A percentile compares a stretch with the other conserved stretches of the same genome.
These are phyloP conservation scores for Galaxea fascicularis DNA, from an alignment of 92 coral and sea anemone genomes.

Conservation along the genomic window DNA sequence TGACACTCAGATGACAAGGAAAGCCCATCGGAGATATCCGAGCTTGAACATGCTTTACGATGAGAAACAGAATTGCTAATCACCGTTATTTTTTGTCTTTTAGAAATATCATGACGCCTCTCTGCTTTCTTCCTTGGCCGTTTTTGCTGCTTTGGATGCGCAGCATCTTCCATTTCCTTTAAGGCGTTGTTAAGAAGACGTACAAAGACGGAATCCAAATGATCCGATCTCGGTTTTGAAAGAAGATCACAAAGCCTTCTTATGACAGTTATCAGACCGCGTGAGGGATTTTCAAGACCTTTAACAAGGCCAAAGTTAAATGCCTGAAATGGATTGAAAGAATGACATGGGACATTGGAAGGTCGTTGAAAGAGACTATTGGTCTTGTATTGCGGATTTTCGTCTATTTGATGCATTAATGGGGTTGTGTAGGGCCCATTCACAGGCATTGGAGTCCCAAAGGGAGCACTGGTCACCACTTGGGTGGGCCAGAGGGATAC, in stretches of 20 bases:
- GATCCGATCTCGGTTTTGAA: conserved; percentile 40
- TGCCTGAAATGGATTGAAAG: conserved; percentile 20
- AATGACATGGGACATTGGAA: not conserved
- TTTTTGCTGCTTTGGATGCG: conserved; percentile 12
- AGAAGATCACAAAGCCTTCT: conserved; percentile 42
- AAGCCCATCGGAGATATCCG: not conserved
- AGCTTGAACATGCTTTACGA: no score
- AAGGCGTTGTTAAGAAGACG: conserved; percentile 34
- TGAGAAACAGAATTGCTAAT: not conserved
- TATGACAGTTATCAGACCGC: conserved; percentile 27
- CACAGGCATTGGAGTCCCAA: not conserved
- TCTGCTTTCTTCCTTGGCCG: not conserved
- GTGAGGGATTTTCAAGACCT: conserved; percentile 26
- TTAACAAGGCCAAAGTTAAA: conserved; percentile 31
- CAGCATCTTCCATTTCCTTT: conserved; percentile 38
- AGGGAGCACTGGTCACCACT: not conserved
- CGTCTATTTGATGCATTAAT: not conserved
- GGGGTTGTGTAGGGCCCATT: not conserved
- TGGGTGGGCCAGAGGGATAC: not conserved
- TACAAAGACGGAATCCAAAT: conserved; percentile 40
- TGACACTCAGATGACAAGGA: not conserved
- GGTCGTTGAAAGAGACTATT: not conserved
- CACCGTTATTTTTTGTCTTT: not conserved
- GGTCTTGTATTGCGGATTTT: not conserved
- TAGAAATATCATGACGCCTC: no score